Percentiles rank a stretch among this genome's conserved stretches.
These are phyloP conservation scores for Cassiopea xamachana DNA, from an alignment of 30 jellyfish, hydroid and myxozoan species.

Conservation along the genomic window DNA sequence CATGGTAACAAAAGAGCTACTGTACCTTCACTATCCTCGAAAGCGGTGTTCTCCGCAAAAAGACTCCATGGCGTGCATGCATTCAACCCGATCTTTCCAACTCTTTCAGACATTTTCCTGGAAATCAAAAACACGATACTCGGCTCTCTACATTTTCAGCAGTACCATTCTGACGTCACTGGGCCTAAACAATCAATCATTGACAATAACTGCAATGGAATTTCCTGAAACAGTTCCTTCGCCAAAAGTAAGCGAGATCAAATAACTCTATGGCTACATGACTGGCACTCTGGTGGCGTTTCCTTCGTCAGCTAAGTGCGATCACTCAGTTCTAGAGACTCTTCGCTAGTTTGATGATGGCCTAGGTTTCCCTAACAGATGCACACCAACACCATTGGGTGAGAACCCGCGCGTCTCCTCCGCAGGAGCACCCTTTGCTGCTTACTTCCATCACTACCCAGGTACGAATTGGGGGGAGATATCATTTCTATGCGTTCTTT, in stretches of 20 bases:
- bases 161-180: conserved; percentile 75
- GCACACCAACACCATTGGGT: conserved; percentile 70
- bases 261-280: conserved; percentile 25
- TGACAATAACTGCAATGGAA: conserved; percentile 41
- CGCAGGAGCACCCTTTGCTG: conserved; percentile 10
- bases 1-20: neutral
- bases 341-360: neutral
- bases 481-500: too few species aligned
- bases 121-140: neutral
- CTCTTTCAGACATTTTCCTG: conserved; percentile 81
- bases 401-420: conserved; percentile 74
- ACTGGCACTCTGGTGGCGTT: neutral
- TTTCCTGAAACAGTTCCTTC: neutral
- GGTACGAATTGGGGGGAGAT: neutral
- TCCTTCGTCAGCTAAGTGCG: neutral
- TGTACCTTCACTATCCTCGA: conserved; percentile 85
- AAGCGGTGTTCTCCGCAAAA: conserved; percentile 93
- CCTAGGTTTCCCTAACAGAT: conserved; percentile 61
- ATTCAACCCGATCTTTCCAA: conserved; percentile 85
- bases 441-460: neutral
- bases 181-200: conserved; percentile 43
- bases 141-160: conserved; percentile 44
- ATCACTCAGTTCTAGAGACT: neutral
- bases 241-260: neutral
- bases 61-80: conserved; percentile 95